phyloP scores from a whole-genome alignment of 2,888 invertebrate genomes.

The Nemotelus nigrinus region DNA sequence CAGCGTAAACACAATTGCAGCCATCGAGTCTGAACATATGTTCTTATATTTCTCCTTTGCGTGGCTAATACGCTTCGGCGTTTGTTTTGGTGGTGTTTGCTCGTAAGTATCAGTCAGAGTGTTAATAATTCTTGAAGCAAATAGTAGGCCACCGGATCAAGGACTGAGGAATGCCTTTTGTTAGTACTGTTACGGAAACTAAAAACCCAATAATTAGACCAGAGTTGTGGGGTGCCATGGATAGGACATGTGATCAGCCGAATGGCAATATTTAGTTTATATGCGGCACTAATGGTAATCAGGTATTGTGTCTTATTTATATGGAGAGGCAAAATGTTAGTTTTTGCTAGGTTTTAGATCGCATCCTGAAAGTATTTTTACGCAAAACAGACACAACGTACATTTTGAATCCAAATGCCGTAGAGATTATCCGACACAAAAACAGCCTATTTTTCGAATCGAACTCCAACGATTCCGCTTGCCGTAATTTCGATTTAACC shows the following conservation, averaged over 20 bases:
- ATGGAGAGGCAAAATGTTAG: too few relatives aligned
- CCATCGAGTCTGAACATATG: constrained; percentile 35
- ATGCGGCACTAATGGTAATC: too few relatives aligned
- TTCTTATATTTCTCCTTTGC: not conserved
- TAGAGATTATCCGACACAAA: not conserved
- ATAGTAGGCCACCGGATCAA: constrained; percentile 46
- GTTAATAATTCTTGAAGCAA: constrained; percentile 46
- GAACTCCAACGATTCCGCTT: not conserved
- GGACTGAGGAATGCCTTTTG: constrained; percentile 22
- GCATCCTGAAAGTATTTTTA: too few relatives aligned
- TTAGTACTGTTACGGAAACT: not conserved
- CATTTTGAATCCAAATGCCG: too few relatives aligned
- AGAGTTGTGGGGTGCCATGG: not conserved
- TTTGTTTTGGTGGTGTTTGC: constrained; percentile 40
- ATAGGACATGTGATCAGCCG: too few relatives aligned
- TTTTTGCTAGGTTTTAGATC: too few relatives aligned
- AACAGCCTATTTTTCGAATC: not conserved
- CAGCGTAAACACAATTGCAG: constrained; percentile 12
- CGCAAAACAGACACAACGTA: too few relatives aligned
- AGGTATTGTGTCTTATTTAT: too few relatives aligned
- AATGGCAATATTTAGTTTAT: too few relatives aligned
- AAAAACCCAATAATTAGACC: constrained; percentile 38
- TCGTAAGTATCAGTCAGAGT: constrained; percentile 32
- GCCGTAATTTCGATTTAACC: constrained; percentile 23
- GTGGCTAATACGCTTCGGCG: not conserved